Percentiles rank a stretch among this genome's conserved stretches.
phyloP scores from a whole-genome alignment of 30 jellyfish, hydroid and myxozoan species.

The Aurelia aurita region DNA sequence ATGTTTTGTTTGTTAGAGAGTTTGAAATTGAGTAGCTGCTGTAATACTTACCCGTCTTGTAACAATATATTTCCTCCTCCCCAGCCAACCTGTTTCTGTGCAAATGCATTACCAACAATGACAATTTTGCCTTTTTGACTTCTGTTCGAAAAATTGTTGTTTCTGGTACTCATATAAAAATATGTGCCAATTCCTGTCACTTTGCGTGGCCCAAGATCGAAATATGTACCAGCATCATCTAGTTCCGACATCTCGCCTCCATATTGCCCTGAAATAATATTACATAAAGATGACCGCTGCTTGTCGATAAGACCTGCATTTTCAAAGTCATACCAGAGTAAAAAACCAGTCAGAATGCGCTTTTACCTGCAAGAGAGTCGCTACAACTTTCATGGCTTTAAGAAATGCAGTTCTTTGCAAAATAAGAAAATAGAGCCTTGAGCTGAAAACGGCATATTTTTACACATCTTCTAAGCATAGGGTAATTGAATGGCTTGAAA shows the following conservation, averaged over 20 bases:
- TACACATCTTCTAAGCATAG: too few relatives aligned
- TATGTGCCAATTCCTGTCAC: slow-evolving; percentile 86
- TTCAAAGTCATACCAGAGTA: too few relatives aligned
- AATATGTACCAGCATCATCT: slow-evolving; percentile 97
- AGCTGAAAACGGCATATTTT: too few relatives aligned
- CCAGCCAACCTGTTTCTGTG: slow-evolving; percentile 79
- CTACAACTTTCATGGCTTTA: too few relatives aligned
- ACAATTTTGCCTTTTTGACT: slow-evolving; percentile 91
- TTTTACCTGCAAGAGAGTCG: too few relatives aligned
- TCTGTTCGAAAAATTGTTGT: slow-evolving; percentile 90
- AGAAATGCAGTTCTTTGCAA: too few relatives aligned
- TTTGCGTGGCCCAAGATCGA: slow-evolving; percentile 93
- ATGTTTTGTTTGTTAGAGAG: too few relatives aligned
- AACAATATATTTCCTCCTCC: slow-evolving; percentile 80
- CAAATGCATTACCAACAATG: slow-evolving; percentile 42
- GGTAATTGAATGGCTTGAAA: too few relatives aligned
- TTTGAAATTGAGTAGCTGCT: too few relatives aligned
- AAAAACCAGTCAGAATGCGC: too few relatives aligned
- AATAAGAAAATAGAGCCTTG: too few relatives aligned
- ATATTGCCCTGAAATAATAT: slow-evolving; percentile 58
- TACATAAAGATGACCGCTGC: neutral
- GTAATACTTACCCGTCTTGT: slow-evolving; percentile 62
- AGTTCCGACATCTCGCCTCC: slow-evolving; percentile 94
- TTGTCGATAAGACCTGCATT: too few relatives aligned
- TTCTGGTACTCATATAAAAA: slow-evolving; percentile 89